Conservation (phyloP, 2,797 vertebrate species). For the Fratercula arctica region DNA sequence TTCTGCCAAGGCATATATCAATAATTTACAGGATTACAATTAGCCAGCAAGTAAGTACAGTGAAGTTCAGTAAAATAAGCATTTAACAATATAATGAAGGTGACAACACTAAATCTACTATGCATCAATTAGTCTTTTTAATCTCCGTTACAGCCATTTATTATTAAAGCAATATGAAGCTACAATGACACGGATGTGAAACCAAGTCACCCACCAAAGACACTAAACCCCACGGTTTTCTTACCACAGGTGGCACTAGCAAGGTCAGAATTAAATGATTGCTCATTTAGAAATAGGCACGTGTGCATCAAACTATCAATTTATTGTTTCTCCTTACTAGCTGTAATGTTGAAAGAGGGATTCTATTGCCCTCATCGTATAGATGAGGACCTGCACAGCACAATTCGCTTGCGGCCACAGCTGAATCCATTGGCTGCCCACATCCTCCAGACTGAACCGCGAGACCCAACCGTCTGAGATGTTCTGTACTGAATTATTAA, state of each 20-base stretch:
- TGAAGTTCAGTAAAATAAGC: not conserved
- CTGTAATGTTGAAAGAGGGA: not conserved
- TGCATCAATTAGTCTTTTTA: not conserved
- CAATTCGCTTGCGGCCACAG: not conserved
- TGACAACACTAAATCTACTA: not conserved
- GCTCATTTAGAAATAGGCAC: rapidly evolving
- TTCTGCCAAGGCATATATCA: not conserved
- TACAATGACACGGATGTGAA: not conserved
- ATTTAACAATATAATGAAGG: not conserved
- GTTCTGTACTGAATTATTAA: slow-evolving; percentile 5
- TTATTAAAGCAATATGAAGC: slow-evolving; percentile 39
- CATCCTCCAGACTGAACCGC: not conserved
- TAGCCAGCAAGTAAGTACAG: not conserved
- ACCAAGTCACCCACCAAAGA: not conserved
- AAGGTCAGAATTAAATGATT: not conserved
- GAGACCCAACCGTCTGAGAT: not conserved
- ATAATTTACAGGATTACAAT: slow-evolving; percentile 21
- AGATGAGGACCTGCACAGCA: not conserved
- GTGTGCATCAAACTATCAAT: not conserved
- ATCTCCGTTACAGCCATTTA: not conserved
- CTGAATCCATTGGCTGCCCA: not conserved
- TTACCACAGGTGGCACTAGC: not conserved
- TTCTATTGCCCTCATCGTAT: rapidly evolving
- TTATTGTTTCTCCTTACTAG: not conserved
- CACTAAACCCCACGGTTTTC: not conserved